A percentile compares a stretch with the other conserved stretches of the same genome.
These are phyloP conservation scores for Erannis defoliaria DNA, from an alignment of 2,888 invertebrate species.

Conservation along the genomic window DNA sequence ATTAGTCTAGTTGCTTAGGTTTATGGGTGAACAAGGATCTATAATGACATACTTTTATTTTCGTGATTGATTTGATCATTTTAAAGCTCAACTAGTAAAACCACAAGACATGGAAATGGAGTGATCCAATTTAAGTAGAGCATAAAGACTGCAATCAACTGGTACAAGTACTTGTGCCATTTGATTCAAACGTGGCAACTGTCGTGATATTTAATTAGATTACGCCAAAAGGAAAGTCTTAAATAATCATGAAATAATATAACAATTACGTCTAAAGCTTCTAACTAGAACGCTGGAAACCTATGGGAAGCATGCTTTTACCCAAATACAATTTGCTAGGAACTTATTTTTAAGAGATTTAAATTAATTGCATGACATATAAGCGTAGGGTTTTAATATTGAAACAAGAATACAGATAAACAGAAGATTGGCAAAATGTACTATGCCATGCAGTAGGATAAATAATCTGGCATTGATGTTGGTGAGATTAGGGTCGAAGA, in stretches of 20 bases:
- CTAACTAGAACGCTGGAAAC: background rate
- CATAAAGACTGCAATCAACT: background rate
- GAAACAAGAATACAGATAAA: no score
- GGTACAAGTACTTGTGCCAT: background rate
- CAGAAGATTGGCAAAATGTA: background rate
- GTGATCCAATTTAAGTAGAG: constrained; percentile 46
- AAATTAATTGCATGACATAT: background rate
- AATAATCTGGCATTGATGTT: background rate
- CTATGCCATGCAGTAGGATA: background rate
- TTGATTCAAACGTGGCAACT: background rate
- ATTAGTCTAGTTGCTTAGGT: constrained; percentile 24
- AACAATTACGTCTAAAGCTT: background rate
- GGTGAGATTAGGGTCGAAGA: no score
- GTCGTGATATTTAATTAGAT: background rate
- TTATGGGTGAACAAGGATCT: constrained; percentile 12
- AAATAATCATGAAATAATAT: background rate
- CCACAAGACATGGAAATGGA: constrained; percentile 61
- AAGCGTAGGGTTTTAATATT: no score
- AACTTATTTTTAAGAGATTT: no score
- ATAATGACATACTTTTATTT: constrained; percentile 16
- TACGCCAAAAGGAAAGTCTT: background rate
- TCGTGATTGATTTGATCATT: constrained; percentile 15
- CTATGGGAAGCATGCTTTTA: no score
- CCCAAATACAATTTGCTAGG: no score
- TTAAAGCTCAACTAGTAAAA: constrained; percentile 46